These are phyloP conservation scores for Gymnodraco acuticeps DNA, from an alignment of 2,797 vertebrate genomes.

Conservation along the genomic window DNA sequence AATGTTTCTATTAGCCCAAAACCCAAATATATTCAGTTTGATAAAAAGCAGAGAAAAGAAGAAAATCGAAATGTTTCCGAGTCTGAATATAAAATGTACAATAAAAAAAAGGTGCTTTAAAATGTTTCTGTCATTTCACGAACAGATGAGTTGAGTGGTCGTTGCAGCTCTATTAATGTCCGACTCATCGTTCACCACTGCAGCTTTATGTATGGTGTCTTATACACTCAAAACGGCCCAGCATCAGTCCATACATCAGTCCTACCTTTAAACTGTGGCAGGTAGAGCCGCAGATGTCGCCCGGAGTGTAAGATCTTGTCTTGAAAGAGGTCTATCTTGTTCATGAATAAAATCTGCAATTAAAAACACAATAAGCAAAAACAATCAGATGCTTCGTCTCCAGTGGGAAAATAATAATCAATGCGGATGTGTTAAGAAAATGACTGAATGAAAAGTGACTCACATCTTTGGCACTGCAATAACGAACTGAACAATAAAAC, in stretches of 20 bases:
- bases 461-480: slow-evolving; percentile 8
- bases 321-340: slow-evolving; percentile 89
- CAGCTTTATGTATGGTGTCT: not conserved
- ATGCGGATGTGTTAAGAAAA: slow-evolving; percentile 1
- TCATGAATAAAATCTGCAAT: slow-evolving; percentile 88
- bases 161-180: not conserved
- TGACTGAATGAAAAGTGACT: slow-evolving; percentile 14
- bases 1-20: no score
- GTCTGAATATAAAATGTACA: no score
- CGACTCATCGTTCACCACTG: not conserved
- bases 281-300: slow-evolving; percentile 82
- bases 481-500: slow-evolving; percentile 37
- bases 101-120: no score
- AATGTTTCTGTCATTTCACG: no score
- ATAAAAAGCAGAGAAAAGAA: no score
- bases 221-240: not conserved
- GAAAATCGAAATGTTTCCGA: no score
- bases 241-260: not conserved
- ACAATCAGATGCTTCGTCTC: slow-evolving; percentile 22
- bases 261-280: slow-evolving; percentile 85
- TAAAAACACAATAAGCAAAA: slow-evolving; percentile 23
- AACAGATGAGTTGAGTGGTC: no score
- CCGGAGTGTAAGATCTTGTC: slow-evolving; percentile 86
- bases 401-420: slow-evolving; percentile 35
- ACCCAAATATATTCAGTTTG: no score